Percentiles rank a stretch among this genome's conserved stretches.
These are phyloP conservation scores for Carposina sasakii DNA, from an alignment of 1,140 invertebrate genomes.

Conservation along the genomic window DNA sequence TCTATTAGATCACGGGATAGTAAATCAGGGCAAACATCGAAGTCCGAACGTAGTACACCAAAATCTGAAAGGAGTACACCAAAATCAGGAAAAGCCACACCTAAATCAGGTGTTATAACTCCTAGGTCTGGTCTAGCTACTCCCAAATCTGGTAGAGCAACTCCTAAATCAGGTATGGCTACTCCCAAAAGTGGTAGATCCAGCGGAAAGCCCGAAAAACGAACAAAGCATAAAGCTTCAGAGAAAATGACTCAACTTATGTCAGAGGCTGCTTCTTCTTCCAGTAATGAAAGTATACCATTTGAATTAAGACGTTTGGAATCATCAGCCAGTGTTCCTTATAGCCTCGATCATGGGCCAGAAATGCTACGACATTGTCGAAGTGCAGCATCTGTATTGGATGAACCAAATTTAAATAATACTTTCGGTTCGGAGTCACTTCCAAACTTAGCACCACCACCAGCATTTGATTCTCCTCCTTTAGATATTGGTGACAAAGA, in stretches of 20 bases:
- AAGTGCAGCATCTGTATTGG: conserved; percentile 75
- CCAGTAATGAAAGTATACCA: conserved; percentile 69
- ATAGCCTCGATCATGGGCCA: conserved; percentile 70
- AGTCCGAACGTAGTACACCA: conserved; percentile 61
- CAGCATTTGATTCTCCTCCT: conserved; percentile 70
- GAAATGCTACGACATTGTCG: conserved; percentile 74
- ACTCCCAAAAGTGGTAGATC: conserved; percentile 64
- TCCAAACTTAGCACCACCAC: conserved; percentile 75
- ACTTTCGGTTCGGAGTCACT: conserved; percentile 74
- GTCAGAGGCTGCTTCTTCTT: conserved; percentile 69
- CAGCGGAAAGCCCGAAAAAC: conserved; percentile 62
- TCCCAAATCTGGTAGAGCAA: conserved; percentile 56
- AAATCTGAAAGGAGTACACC: conserved; percentile 56
- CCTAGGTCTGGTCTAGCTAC: conserved; percentile 57
- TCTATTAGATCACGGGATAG: conserved; percentile 68
- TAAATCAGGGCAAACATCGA: conserved; percentile 61
- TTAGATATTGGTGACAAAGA: conserved; percentile 68
- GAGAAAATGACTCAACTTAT: conserved; percentile 70
- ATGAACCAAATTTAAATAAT: conserved; percentile 66
- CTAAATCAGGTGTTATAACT: conserved; percentile 54
- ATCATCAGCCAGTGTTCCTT: conserved; percentile 74
- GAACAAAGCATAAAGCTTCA: conserved; percentile 64
- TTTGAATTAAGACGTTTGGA: conserved; percentile 71
- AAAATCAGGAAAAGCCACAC: conserved; percentile 55
- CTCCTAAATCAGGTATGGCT: conserved; percentile 55